Base-by-base conservation (phyloP, 2,888 invertebrate genomes). In the Alcis repandata region DNA sequence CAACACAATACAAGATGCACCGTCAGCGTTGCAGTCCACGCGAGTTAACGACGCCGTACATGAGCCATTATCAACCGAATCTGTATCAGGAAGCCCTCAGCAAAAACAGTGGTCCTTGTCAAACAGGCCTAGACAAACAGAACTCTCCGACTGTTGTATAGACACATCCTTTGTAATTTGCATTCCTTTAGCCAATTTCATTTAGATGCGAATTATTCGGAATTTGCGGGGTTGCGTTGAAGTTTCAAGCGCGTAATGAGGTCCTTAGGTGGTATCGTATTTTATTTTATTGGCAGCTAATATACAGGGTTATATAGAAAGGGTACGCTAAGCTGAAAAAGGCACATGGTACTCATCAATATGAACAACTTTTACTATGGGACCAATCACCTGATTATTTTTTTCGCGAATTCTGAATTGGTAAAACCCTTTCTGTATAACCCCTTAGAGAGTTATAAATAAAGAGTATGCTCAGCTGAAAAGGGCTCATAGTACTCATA, bases 101-200 rank as follows among this genome's bases (percentile, higher is more conserved):
- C 52, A 60, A 60, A 60, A 60, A 60, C 53, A 48, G 27, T 36
- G 61, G 49, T 41, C 61, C 61, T 54, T 48, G 46, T 61, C 61
- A 61, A 61, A 54, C 33, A 54, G 32, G 17, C 48, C 46, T 61
- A 61, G 33, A 41, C 40, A 54, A 61, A 49, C 54, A 40, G 17
- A 49, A 49, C 53, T 61, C 19, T 54, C 61, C 61, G n/a, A 48
- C 61, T 54, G 41, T 54, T 61, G 17, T 48, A 40, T 19, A 48
- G 48, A 61, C 61, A 54, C n/a, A 22, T 49, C 54, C 48, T 56
- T 48, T 54, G 56, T 62, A 62, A 62, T 56, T 62, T 62, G 62
- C 58, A 59, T 59, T 59, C 58, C 58, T 59, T 49, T 49, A 32
- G 40, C 58, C 58, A 59, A 49, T 59, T 40, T 46, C 20, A 58